These are phyloP conservation scores for Lates japonicus DNA, from an alignment of 2,797 vertebrate species.

Conservation along the genomic window DNA sequence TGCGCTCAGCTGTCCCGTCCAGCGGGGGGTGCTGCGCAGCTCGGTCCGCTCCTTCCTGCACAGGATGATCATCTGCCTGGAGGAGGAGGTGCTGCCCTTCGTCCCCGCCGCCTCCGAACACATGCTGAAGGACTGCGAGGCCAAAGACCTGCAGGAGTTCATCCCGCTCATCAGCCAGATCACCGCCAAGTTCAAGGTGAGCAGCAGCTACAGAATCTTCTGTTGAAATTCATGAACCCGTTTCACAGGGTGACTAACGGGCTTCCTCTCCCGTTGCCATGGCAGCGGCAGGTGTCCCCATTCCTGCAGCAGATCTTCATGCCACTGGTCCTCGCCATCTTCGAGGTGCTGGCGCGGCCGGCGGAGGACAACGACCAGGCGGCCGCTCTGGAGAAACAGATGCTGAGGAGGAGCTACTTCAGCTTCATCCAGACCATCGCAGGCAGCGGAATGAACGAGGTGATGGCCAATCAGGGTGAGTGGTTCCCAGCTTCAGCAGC, in stretches of 20 bases:
- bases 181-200: constrained; percentile 98
- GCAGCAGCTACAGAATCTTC: not conserved
- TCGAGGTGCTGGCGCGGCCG: constrained; percentile 93
- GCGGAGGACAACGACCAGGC: constrained; percentile 98
- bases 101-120: constrained; percentile 96
- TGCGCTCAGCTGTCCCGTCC: constrained; percentile 94
- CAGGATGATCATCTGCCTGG: constrained; percentile 99
- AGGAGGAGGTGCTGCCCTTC: constrained; percentile 98
- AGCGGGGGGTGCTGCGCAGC: constrained; percentile 92
- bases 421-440: constrained; percentile 95
- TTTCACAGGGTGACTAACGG: not conserved
- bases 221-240: too few species aligned
- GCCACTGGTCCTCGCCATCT: constrained; percentile 96
- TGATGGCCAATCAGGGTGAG: constrained; percentile 96
- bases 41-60: constrained; percentile 98
- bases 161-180: constrained; percentile 99
- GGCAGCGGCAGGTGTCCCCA: constrained; percentile 94
- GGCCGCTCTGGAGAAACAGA: constrained; percentile 97
- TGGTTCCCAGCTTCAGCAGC: not conserved
- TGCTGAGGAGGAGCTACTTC: constrained; percentile 97
- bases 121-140: constrained; percentile 99
- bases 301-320: constrained; percentile 99
- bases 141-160: constrained; percentile 98
- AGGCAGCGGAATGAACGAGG: constrained; percentile 96
- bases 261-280: not conserved